Evolutionary conservation across 2,797 vertebrate species (phyloP), one percentile per base, ranked within the genome.

Genomic region (Mormyrus hasselquistii): DNA sequence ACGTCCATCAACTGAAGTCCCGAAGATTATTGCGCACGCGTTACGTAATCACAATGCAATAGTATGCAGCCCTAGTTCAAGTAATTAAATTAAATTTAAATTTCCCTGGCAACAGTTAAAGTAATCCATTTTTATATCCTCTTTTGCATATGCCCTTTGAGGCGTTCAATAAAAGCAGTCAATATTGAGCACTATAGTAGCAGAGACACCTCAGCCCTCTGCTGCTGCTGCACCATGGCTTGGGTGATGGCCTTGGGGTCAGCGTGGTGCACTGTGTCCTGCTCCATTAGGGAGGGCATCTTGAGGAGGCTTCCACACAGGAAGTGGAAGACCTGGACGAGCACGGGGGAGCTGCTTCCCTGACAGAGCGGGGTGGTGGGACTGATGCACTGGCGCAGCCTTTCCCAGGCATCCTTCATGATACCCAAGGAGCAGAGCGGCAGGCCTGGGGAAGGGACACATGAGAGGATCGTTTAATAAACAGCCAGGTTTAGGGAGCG

Each of bases 321-420:
- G 88, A 97, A 97, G 83, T 95, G 94, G 89, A 96, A 95, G 88
- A 95, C 94, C 89, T 97, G 95, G 91, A 94, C 93, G 2, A 96
- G 92, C 90, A 97, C 94, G n/a, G 94, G 93, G 89, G 94, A 89
- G 59, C 92, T 92, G 91, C 93, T 93, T 88, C 88, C 89, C 22
- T 92, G 90, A 83, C 92, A 90, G 88, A 94, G 89, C 0, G 92
- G 87, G 38, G 93, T 90, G 84, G 92, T 91, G 0, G 96, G 96
- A 90, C 95, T 96, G 93, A 97, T 96, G 62, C 96, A 96, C 93
- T 96, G 96, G 1, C 96, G 93, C 76, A 97, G 92, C 49, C 96
- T 93, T 91, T 96, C 95, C 96, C 96, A 97, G 0, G 96, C 96
- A 1, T 95, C 96, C 92, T 96, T 97, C 96, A 97, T 96, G 90